Conservation (phyloP, 2,888 invertebrate species). For the Aricia artaxerxes region DNA sequence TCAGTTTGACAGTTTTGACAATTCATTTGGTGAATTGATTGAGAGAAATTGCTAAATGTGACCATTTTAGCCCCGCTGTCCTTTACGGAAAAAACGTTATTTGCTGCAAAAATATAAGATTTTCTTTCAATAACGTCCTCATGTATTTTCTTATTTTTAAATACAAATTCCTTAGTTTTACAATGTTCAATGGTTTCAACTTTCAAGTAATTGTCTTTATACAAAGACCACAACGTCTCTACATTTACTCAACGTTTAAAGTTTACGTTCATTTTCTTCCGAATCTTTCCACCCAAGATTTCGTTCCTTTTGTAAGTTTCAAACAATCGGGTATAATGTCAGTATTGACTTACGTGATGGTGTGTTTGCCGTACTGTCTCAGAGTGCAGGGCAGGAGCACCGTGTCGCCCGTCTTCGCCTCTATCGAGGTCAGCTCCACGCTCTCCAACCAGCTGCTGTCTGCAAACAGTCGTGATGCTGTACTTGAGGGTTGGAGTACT, state of each 20-base stretch:
- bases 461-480: constrained; percentile 39
- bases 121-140: too few relatives aligned
- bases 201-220: too few relatives aligned
- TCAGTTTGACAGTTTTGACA: too few relatives aligned
- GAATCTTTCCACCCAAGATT: background rate
- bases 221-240: background rate
- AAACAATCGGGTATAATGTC: background rate
- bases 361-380: constrained; percentile 61
- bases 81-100: too few relatives aligned
- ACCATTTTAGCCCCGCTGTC: too few relatives aligned
- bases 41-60: too few relatives aligned
- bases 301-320: background rate
- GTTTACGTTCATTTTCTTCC: background rate
- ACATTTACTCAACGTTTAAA: background rate
- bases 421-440: constrained; percentile 67
- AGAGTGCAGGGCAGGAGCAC: constrained; percentile 67
- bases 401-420: constrained; percentile 64
- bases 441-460: constrained; percentile 75
- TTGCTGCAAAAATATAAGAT: too few relatives aligned
- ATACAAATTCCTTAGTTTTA: too few relatives aligned
- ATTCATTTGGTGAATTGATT: too few relatives aligned
- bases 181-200: too few relatives aligned
- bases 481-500: background rate
- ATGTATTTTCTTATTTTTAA: too few relatives aligned
- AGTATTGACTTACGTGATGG: constrained; percentile 60